Evolutionary conservation across 35 echinoderm and acorn worm species (phyloP).

Genomic region (Heliocidaris erythrogramma): DNA sequence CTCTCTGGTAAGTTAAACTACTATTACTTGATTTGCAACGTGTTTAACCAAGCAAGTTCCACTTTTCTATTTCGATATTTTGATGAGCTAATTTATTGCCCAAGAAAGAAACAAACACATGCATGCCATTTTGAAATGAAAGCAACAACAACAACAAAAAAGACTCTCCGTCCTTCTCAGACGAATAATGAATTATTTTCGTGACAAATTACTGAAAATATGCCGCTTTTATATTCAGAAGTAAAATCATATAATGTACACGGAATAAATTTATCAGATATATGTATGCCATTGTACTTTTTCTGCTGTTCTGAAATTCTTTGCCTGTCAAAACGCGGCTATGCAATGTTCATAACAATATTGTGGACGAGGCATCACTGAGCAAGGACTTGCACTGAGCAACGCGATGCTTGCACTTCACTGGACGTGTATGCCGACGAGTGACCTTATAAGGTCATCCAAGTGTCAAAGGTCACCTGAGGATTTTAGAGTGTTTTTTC

Average conservation of each 20-base stretch:
- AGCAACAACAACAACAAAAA: neutral
- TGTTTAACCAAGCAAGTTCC: no score
- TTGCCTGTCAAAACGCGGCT: neutral
- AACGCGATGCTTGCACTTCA: constrained; percentile 14
- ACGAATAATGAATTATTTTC: neutral
- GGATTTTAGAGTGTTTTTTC: neutral
- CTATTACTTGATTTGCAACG: no score
- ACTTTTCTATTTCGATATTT: no score
- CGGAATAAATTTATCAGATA: neutral
- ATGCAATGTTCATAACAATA: neutral
- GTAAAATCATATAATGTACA: neutral
- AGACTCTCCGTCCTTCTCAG: neutral
- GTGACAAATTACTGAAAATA: neutral
- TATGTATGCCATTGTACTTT: neutral
- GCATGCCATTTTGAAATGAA: neutral
- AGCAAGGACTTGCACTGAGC: constrained; percentile 2
- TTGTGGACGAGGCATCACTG: neutral
- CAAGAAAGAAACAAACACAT: neutral
- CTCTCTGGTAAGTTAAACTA: no score
- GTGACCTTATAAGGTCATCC: constrained; percentile 18
- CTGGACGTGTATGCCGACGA: constrained; percentile 21
- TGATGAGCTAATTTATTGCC: no score
- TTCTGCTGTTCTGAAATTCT: neutral
- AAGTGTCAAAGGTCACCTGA: constrained; percentile 12
- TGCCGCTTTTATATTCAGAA: neutral